These are phyloP conservation scores for Myotis yumanensis DNA, from an alignment of 2,113 vertebrate genomes.

Conservation along the genomic window DNA sequence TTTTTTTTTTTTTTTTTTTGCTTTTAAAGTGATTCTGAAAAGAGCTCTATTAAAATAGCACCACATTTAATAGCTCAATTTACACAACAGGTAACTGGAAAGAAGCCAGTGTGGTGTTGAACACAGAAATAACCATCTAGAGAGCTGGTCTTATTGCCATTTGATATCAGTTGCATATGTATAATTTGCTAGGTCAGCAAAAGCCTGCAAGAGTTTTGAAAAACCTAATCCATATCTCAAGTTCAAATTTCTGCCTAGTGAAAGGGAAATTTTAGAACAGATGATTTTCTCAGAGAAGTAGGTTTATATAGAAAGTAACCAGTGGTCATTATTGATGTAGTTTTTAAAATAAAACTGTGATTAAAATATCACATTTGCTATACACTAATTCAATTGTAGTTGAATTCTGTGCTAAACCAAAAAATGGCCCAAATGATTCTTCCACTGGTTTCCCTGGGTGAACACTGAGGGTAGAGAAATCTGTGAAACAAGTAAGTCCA, in stretches of 20 bases:
- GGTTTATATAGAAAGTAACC: slow-evolving; percentile 25
- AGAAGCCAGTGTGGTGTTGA: not conserved
- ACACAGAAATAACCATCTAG: not conserved
- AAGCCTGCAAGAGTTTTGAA: not conserved
- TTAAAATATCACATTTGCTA: not conserved
- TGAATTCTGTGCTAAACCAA: not conserved
- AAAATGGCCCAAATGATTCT: not conserved
- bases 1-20: not conserved
- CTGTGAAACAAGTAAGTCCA: not conserved
- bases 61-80: slow-evolving; percentile 16
- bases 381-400: not conserved
- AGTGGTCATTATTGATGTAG: not conserved
- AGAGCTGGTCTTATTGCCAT: slow-evolving; percentile 18
- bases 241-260: not conserved
- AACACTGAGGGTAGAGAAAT: not conserved
- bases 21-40: not conserved
- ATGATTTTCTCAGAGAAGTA: not conserved
- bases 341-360: not conserved
- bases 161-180: not conserved
- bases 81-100: not conserved
- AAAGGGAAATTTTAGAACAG: not conserved
- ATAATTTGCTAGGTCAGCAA: not conserved
- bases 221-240: not conserved
- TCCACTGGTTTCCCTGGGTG: not conserved
- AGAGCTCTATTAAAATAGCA: not conserved